phyloP scores from a whole-genome alignment of 2,888 invertebrate species.

The Psococerastis gibbosa region DNA sequence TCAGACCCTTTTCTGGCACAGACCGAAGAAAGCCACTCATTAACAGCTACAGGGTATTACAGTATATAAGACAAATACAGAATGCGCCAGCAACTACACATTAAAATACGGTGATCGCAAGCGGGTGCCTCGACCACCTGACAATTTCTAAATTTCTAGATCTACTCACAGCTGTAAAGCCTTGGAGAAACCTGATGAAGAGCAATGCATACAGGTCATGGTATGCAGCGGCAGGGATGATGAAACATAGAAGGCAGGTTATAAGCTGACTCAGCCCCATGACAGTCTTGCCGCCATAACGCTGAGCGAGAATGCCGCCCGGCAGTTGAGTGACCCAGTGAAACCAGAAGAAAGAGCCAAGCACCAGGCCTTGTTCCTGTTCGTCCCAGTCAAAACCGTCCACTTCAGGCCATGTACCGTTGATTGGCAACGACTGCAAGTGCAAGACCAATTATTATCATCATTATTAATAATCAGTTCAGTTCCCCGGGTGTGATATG shows the following conservation, averaged over 20 bases:
- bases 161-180: constrained; percentile 44
- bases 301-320: constrained; percentile 46
- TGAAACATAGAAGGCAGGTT: constrained; percentile 40
- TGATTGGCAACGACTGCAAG: too few relatives aligned
- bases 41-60: too few relatives aligned
- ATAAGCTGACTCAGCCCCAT: constrained; percentile 46
- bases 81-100: too few relatives aligned
- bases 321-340: constrained; percentile 53
- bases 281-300: constrained; percentile 48
- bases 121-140: too few relatives aligned
- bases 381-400: constrained; percentile 40
- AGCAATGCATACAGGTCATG: constrained; percentile 36
- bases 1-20: too few relatives aligned
- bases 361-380: constrained; percentile 38
- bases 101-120: too few relatives aligned
- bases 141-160: too few relatives aligned
- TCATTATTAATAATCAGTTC: too few relatives aligned
- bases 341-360: constrained; percentile 53
- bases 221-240: constrained; percentile 43
- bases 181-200: constrained; percentile 41
- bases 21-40: too few relatives aligned
- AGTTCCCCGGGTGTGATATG: not conserved
- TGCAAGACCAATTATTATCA: too few relatives aligned
- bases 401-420: too few relatives aligned
- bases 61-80: too few relatives aligned